Evolutionary conservation across 2,797 vertebrate species (phyloP).

Genomic region (Sebastes steindachneri): DNA sequence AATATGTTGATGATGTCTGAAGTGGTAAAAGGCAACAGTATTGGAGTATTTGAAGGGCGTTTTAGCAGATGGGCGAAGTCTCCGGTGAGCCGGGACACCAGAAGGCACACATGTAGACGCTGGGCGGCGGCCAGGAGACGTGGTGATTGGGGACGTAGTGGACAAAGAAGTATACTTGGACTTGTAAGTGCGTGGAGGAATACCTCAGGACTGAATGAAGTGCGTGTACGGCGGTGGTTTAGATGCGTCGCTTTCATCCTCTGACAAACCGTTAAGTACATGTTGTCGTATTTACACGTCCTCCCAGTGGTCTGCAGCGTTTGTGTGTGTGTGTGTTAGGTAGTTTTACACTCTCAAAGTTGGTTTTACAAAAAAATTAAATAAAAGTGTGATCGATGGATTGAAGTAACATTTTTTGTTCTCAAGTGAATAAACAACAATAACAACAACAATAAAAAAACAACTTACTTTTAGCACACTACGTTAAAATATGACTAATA

Average conservation of each 20-base stretch:
- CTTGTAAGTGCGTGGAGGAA: background rate
- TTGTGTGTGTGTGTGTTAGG: conserved; percentile 32
- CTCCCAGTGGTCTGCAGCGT: conserved; percentile 19
- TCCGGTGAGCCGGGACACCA: conserved; percentile 49
- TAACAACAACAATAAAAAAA: conserved; percentile 64
- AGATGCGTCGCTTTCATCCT: background rate
- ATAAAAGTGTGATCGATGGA: conserved; percentile 39
- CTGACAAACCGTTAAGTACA: background rate
- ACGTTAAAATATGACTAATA: conserved; percentile 80
- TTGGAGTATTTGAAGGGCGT: background rate
- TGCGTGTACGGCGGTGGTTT: background rate
- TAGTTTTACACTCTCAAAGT: conserved; percentile 61
- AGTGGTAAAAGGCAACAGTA: conserved; percentile 22
- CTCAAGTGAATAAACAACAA: conserved; percentile 70
- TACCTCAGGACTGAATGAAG: background rate
- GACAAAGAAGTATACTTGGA: background rate
- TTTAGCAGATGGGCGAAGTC: conserved; percentile 6
- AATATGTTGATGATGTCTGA: background rate
- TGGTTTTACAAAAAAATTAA: conserved; percentile 18
- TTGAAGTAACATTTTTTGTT: conserved; percentile 65
- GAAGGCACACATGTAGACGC: conserved; percentile 72
- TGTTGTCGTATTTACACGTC: conserved; percentile 22
- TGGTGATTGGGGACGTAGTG: conserved; percentile 1
- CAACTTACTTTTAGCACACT: conserved; percentile 67
- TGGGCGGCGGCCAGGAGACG: conserved; percentile 22